Evolutionary conservation across 2,888 invertebrate species (phyloP), one percentile per base, ranked within the genome.

Genomic region (Oxyscelio sp.): DNA sequence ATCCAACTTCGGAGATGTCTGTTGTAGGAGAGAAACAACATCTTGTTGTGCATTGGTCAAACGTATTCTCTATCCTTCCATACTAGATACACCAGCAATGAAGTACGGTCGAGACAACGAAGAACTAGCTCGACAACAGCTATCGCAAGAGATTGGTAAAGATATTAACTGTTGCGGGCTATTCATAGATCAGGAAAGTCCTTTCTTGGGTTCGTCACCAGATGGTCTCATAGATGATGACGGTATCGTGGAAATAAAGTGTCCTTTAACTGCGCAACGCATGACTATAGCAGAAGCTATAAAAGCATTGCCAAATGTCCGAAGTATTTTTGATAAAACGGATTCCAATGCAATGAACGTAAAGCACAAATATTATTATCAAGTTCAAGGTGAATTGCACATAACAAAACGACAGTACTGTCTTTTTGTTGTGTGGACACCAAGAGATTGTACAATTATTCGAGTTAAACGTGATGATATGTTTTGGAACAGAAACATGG

Each of bases 181-280:
- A 22, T 89, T 90, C 71, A 86, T 90, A 22, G 90, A 90, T 74
- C 22, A 52, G 22, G 65, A 88, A 22, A 22, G 59, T n/a, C 77
- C 43, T 9, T 87, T 78, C 58, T 70, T 89, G 6, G 89, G 87
- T 38, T 87, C 89, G 1, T 17, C 43, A 19, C 43, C 43, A 5
- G 89, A 90, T 70, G 87, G 89, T 22, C 59, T 89, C 3, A 80
- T 89, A 22, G 89, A 68, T 52, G 59, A 80, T 11, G 81, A 87
- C 61, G 83, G 79, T 4, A 82, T 89, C 22, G 73, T 89, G 4
- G 88, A 89, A 70, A 80, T 89, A 0, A 89, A 43, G 17, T 43
- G 43, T 43, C 43, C 43, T 17, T 8, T 9, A 6, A 17, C 9
- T 4, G 43, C 43, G 8, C 5, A 19, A 43, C 17, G 19, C 8